Conservation (phyloP, 37 sponge, comb jelly and placozoan genomes). For the Corticium candelabrum region DNA sequence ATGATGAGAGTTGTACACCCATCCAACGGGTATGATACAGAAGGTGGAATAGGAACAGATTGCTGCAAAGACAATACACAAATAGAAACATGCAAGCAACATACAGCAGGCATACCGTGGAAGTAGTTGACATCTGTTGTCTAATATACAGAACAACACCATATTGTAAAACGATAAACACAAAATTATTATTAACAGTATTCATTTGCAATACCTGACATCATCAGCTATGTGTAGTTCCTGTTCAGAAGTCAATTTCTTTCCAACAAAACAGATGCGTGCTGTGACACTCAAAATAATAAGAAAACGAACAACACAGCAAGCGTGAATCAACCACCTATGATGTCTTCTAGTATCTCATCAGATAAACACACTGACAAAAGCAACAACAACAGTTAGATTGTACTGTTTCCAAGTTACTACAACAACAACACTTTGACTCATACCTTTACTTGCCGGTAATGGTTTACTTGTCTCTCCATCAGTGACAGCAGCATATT, state of each 20-base stretch:
- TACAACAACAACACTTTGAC: too few species aligned
- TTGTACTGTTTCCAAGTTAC: neutral
- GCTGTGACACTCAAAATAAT: slow-evolving; percentile 23
- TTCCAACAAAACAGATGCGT: slow-evolving; percentile 48
- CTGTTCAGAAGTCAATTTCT: neutral
- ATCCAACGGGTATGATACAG: neutral
- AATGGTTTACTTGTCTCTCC: too few species aligned
- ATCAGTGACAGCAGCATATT: neutral
- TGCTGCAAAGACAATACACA: neutral
- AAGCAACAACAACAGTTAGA: neutral
- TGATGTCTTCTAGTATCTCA: slow-evolving; percentile 33
- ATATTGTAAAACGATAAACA: neutral
- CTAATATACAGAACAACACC: too few species aligned
- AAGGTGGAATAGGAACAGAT: neutral
- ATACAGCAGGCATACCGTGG: too few species aligned
- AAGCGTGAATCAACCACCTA: too few species aligned
- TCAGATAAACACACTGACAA: neutral
- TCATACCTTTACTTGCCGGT: too few species aligned
- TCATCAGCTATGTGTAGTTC: neutral
- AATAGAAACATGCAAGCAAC: neutral
- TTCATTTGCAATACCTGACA: neutral
- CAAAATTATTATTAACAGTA: neutral
- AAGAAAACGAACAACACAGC: neutral
- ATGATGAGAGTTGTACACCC: neutral
- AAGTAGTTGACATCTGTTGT: too few species aligned